Evolutionary conservation across 2,113 vertebrate genomes (phyloP), one percentile per base, ranked within the genome.

Genomic region (Lynx canadensis): DNA sequence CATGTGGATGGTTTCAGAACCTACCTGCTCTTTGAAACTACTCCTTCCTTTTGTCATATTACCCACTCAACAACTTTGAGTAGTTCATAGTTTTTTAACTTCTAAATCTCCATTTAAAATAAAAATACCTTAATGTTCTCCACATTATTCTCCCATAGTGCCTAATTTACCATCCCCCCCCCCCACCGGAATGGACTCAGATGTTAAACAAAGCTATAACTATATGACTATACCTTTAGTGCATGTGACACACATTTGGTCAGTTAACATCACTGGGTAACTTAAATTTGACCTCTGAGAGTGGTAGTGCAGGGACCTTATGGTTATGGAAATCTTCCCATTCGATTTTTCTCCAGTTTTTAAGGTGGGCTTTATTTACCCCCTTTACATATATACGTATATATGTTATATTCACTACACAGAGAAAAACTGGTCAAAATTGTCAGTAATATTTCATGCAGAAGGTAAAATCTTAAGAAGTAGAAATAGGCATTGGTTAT

Each of bases 401-500:
- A 23, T 63, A 21, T 65, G 15, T 31, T 68, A 55, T 48, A 63
- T 66, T 86, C 55, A 1, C 13, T 31, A 41, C 9, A 41, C 8
- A 68, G 29, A 65, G n/a, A 82, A 78, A 94, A 94, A 29, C 9
- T 89, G 29, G 41, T 65, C 36, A 83, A 86, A 13, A 63, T 78
- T 88, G 6, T 68, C 41, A 74, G 18, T 79, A 83, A 71, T 31
- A 69, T 57, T 95, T 85, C 95, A 80, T 80, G 63, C 18, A 29
- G 38, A 66, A 84, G 31, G 18, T 36, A 63, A 68, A 78, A 82
- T 23, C 73, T 65, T 82, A 88, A 79, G 52, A 84, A 9, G 55
- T 45, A 78, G 79, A 94, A 88, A 57, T 82, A 45, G 68, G 25
- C 95, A 97, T 93, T 97, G 89, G 63, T 92, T 97, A 87, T 95